Base-by-base conservation (phyloP, 2,113 vertebrate genomes). In the Aldabrachelys gigantea region DNA sequence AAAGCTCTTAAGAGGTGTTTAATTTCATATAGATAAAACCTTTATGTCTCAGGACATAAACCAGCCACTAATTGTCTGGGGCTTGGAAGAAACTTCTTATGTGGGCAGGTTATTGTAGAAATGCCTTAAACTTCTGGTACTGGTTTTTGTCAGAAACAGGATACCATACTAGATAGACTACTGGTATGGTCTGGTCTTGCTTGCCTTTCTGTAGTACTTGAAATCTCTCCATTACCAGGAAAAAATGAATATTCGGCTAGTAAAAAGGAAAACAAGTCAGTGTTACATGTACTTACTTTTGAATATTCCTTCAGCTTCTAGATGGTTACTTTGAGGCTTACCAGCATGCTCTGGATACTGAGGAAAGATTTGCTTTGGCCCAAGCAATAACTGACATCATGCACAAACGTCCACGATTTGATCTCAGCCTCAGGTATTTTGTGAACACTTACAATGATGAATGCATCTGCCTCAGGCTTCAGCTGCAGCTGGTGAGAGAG, bases 321-420 rank as follows among this genome's bases (percentile, higher is more conserved):
- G 97, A 98, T 93, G 96, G 97, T 97, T 99, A 98, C 84, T 98
- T 97, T 54, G 98, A 99, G 97, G 98, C 97, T 78, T 98, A 98
- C 90, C 98, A 98, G 89, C 98, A 98, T 59, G 82, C 96, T 29
- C 49, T 97, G 62, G 98, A 99, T 80, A 50, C 96, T 17, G 98
- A 99, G 62, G 98, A 98, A 97, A 97, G 97, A 92, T 97, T 98
- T 82, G 38, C 97, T 25, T 94, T 98, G 96, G 98, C 97, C 17
- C 97, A 98, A 83, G 98, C 91, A 0, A 97, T 99, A 86, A 98
- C 50, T 76, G 97, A 98, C 88, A 89, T 98, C 84, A 98, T 98
- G 95, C 93, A 98, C 88, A 97, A 96, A 44, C 19, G 89, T 38
- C 98, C 98, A 31, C 82, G 85, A 12, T 97, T 99, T 94, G 98